Conservation (phyloP, 2,888 invertebrate genomes). For the Luperina testacea region DNA sequence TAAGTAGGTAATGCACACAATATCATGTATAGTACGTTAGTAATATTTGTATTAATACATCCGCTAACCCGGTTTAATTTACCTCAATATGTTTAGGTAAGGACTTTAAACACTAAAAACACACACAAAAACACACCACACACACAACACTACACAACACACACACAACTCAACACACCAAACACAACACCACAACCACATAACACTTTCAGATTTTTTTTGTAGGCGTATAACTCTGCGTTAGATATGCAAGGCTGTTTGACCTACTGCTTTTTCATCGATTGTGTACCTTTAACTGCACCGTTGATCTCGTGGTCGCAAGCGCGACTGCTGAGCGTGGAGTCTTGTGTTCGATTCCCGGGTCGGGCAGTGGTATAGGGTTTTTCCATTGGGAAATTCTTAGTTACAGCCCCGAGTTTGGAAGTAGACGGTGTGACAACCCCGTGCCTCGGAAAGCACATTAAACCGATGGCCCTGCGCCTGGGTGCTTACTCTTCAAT, state of each 20-base stretch:
- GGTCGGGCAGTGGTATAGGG: background rate
- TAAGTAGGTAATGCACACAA: constrained; percentile 18
- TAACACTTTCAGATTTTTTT: background rate
- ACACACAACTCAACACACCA: no score
- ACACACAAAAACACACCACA: no score
- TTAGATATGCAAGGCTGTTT: background rate
- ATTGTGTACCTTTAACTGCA: background rate
- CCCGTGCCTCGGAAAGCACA: background rate
- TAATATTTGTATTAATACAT: constrained; percentile 23
- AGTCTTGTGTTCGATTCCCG: background rate
- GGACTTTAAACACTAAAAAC: background rate
- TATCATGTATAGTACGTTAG: constrained; percentile 4
- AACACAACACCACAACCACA: no score
- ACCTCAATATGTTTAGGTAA: background rate
- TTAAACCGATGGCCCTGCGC: background rate
- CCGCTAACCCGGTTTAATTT: constrained; percentile 40
- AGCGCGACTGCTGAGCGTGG: background rate
- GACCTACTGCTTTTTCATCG: background rate
- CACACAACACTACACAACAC: no score
- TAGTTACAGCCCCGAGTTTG: background rate
- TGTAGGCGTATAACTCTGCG: no score
- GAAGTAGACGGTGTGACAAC: background rate
- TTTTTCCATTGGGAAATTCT: background rate
- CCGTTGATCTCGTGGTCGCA: background rate
- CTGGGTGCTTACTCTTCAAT: no score